Evolutionary conservation across 2,888 invertebrate genomes (phyloP).

Genomic region (Sthenelais limicola): DNA sequence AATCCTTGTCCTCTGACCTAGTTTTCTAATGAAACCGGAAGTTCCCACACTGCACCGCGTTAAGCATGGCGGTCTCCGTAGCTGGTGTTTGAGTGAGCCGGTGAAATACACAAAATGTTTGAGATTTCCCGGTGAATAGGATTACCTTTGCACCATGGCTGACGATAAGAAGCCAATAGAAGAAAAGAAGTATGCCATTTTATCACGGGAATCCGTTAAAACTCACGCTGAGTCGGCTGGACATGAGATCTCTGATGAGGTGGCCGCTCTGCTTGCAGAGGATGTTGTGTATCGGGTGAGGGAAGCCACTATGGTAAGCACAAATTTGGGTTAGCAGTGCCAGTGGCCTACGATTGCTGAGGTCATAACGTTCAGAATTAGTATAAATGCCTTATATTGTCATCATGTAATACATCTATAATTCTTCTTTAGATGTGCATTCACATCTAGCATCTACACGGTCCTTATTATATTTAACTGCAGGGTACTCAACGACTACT

Average conservation of each 20-base stretch:
- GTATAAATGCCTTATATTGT: too few species aligned
- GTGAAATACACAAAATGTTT: neutral
- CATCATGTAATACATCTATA: too few species aligned
- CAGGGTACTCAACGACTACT: too few species aligned
- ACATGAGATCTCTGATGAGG: slow-evolving; percentile 64
- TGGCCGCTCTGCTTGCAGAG: slow-evolving; percentile 65
- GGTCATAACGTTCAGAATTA: too few species aligned
- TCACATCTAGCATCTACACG: too few species aligned
- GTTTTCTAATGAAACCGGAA: slow-evolving; percentile 7
- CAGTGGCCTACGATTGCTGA: neutral
- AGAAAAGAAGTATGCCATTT: slow-evolving; percentile 68
- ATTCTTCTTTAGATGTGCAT: too few species aligned
- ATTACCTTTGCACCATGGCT: neutral
- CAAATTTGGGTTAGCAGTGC: neutral
- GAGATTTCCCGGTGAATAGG: neutral
- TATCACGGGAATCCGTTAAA: slow-evolving; percentile 67
- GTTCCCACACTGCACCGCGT: slow-evolving; percentile 24
- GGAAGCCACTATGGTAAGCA: slow-evolving; percentile 67
- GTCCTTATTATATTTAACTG: too few species aligned
- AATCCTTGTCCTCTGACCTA: too few species aligned
- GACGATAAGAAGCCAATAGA: slow-evolving; percentile 55
- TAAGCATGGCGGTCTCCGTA: slow-evolving; percentile 15
- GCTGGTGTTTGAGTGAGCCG: slow-evolving; percentile 12
- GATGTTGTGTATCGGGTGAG: slow-evolving; percentile 71
- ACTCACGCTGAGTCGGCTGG: slow-evolving; percentile 68